Conservation (phyloP, 2,797 vertebrate species). For the Cetoscarus ocellatus region DNA sequence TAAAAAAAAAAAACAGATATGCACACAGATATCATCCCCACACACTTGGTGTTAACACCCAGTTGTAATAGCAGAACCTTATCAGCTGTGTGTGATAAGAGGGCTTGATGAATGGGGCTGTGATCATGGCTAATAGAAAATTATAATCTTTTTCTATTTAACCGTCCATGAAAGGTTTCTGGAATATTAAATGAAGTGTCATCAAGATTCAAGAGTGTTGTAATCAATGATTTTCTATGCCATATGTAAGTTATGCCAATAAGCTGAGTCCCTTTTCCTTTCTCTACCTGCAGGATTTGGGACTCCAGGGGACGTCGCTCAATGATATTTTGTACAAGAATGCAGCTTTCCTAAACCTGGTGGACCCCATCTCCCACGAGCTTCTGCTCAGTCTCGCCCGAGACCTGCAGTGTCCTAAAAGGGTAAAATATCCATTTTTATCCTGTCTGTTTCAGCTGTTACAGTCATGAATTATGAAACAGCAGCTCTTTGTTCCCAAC, state of each 20-base stretch:
- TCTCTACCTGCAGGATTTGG: constrained; percentile 86
- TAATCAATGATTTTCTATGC: constrained; percentile 8
- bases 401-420: constrained; percentile 93
- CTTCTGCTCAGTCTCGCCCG: constrained; percentile 89
- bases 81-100: constrained; percentile 47
- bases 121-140: constrained; percentile 56
- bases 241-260: neutral
- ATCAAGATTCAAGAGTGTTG: constrained; percentile 1
- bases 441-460: neutral
- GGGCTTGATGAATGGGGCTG: constrained; percentile 38
- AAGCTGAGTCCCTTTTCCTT: constrained; percentile 3
- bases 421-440: constrained; percentile 76
- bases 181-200: constrained; percentile 31
- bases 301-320: constrained; percentile 90
- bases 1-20: neutral
- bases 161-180: constrained; percentile 32
- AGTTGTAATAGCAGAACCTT: constrained; percentile 23
- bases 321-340: constrained; percentile 93
- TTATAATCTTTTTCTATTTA: constrained; percentile 47
- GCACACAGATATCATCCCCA: neutral
- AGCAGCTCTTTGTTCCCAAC: constrained; percentile 4
- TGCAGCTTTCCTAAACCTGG: constrained; percentile 90
- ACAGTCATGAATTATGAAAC: constrained; percentile 7
- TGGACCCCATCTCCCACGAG: constrained; percentile 94
- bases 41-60: constrained; percentile 6